Percentiles rank a stretch among this genome's conserved stretches.
Conservation (phyloP, 2,113 vertebrate genomes). For the Scopus umbretta region DNA sequence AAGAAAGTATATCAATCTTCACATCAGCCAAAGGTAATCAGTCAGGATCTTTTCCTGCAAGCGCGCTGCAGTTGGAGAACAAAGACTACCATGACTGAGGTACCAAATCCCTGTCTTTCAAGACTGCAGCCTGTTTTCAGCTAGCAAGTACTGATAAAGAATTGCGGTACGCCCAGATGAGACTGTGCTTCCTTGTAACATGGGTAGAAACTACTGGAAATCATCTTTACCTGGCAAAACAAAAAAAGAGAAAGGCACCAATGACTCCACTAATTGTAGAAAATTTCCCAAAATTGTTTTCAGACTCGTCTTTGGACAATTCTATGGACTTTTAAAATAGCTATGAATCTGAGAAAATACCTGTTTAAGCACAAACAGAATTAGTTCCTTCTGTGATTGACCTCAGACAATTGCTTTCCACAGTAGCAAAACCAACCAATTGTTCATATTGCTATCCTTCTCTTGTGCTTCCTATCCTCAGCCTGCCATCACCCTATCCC, state of each 20-base stretch:
- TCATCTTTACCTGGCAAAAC: background rate
- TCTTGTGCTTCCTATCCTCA: background rate
- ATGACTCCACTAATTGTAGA: background rate
- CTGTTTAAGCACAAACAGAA: background rate
- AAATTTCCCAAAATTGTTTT: background rate
- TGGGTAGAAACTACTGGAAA: background rate
- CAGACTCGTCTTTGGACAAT: background rate
- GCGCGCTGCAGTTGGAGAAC: background rate
- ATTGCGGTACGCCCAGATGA: background rate
- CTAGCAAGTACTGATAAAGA: background rate
- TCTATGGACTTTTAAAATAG: background rate
- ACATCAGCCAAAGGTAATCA: background rate
- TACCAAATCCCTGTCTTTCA: background rate
- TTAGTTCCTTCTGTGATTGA: background rate
- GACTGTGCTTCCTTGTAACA: background rate
- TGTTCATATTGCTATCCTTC: background rate
- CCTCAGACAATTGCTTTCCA: background rate
- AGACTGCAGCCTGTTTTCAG: background rate
- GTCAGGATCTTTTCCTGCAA: background rate
- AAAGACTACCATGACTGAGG: background rate
- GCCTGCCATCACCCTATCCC: background rate
- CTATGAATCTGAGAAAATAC: background rate
- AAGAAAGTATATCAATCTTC: background rate
- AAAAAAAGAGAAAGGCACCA: background rate
- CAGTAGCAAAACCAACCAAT: background rate